A percentile compares a stretch with the other conserved stretches of the same genome.
These are phyloP conservation scores for Eupithecia pulchellata DNA, from an alignment of 2,888 invertebrate genomes.

Conservation along the genomic window DNA sequence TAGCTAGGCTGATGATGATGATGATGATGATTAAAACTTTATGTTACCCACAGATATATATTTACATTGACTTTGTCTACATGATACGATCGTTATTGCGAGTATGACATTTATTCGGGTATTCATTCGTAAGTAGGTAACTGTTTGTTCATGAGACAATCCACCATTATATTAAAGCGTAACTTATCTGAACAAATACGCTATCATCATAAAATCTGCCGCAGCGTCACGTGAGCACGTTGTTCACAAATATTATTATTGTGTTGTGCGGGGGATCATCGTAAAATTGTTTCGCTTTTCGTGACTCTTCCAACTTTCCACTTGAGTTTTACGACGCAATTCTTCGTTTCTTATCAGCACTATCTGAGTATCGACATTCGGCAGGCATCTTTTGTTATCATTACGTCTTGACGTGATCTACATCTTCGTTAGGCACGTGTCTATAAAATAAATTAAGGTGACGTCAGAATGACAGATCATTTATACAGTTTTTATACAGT, in stretches of 20 bases:
- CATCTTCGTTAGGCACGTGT: background rate
- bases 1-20: too few species aligned
- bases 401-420: background rate
- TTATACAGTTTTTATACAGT: too few species aligned
- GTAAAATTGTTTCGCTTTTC: background rate
- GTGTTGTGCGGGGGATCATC: background rate
- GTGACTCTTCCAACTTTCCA: slow-evolving; percentile 3
- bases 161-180: background rate
- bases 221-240: background rate
- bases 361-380: slow-evolving; percentile 3
- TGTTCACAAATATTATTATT: background rate
- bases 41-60: too few species aligned
- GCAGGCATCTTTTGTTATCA: background rate
- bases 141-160: background rate
- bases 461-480: background rate
- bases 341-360: slow-evolving; percentile 2
- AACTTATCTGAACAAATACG: background rate
- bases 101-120: background rate
- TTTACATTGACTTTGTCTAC: too few species aligned
- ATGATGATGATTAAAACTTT: background rate
- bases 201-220: slow-evolving; percentile 4
- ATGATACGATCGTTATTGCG: background rate
- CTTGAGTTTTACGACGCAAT: background rate
- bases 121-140: background rate
- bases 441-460: background rate